These are phyloP conservation scores for Scolopax rusticola DNA, from an alignment of 2,797 vertebrate genomes.

Conservation along the genomic window DNA sequence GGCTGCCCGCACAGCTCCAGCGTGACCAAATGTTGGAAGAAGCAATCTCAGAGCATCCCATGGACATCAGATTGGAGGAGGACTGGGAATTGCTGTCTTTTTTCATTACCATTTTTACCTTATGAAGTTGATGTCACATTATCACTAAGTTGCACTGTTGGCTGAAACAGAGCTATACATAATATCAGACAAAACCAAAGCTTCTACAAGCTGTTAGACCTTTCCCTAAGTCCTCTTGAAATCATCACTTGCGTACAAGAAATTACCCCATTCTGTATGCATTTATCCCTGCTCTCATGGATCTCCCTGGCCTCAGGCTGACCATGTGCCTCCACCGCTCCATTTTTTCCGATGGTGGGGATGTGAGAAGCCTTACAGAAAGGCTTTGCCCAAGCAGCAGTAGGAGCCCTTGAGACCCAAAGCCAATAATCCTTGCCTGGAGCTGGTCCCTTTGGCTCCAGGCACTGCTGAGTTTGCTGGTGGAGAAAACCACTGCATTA, in stretches of 20 bases:
- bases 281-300: background rate
- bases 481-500: constrained; percentile 44
- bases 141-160: background rate
- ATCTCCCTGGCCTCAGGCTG: background rate
- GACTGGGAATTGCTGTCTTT: background rate
- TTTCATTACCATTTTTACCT: background rate
- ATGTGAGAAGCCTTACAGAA: background rate
- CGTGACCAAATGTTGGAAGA: background rate
- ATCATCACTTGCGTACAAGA: background rate
- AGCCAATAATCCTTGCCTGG: constrained; percentile 35
- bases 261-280: background rate
- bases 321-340: background rate
- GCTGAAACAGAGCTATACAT: background rate
- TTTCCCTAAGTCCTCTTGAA: background rate
- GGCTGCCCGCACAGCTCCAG: background rate
- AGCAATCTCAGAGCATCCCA: background rate
- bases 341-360: background rate
- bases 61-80: background rate
- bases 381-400: constrained; percentile 2
- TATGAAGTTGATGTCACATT: rapidly evolving
- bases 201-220: background rate
- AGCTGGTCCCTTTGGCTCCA: constrained; percentile 30
- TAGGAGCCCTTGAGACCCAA: constrained; percentile 20
- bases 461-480: constrained; percentile 52
- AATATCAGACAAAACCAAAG: background rate